Percentiles rank a stretch among this genome's conserved stretches.
Conservation (phyloP, 2,797 vertebrate species). For the Lagodon rhomboides region DNA sequence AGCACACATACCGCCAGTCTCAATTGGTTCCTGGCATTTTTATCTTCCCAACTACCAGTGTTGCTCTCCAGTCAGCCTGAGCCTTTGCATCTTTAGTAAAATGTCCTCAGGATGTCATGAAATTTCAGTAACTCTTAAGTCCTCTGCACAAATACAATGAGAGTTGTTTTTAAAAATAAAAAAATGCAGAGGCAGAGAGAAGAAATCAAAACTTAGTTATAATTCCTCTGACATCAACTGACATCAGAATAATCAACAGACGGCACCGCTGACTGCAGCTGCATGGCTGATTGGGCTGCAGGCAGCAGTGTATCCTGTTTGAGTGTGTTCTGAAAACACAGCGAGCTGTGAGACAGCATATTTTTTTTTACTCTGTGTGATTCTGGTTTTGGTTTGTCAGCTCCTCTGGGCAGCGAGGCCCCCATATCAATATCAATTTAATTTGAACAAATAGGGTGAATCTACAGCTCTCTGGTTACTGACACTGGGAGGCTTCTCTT, state of each 20-base stretch:
- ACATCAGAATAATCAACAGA: constrained; percentile 5
- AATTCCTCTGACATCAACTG: not conserved
- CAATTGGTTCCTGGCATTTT: not conserved
- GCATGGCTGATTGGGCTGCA: constrained; percentile 14
- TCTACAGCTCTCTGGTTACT: constrained; percentile 29
- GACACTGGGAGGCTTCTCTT: constrained; percentile 16
- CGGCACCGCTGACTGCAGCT: constrained; percentile 35
- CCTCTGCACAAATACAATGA: not conserved
- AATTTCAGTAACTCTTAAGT: not conserved
- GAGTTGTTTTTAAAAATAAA: not conserved
- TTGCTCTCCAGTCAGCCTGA: not conserved
- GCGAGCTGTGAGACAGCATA: constrained; percentile 21
- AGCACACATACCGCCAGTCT: constrained; percentile 7
- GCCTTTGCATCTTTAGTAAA: not conserved
- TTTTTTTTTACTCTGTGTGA: constrained; percentile 6
- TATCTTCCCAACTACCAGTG: not conserved
- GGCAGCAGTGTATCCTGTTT: constrained; percentile 3
- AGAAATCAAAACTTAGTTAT: not conserved
- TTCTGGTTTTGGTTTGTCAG: constrained; percentile 35
- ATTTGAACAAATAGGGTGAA: constrained; percentile 48
- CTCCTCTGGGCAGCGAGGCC: constrained; percentile 25
- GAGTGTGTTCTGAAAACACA: constrained; percentile 25
- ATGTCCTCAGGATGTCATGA: not conserved
- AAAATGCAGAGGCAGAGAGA: not conserved
- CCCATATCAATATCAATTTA: constrained; percentile 33